These are phyloP conservation scores for Bradypodion pumilum DNA, from an alignment of 2,797 vertebrate species.

Conservation along the genomic window DNA sequence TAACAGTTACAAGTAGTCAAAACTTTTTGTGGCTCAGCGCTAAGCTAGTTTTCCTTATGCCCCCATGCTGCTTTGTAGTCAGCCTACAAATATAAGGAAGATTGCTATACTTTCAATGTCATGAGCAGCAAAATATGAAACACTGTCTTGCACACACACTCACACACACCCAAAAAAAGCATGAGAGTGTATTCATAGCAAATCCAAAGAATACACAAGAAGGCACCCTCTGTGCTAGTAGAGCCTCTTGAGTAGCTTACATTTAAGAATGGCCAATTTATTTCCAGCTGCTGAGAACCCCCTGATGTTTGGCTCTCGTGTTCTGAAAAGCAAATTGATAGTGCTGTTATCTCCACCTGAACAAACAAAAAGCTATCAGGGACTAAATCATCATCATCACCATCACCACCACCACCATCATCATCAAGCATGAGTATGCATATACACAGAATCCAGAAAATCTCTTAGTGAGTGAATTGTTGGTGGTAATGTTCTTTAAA, in stretches of 20 bases:
- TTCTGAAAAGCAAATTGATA: constrained; percentile 18
- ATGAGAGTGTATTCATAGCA: constrained; percentile 38
- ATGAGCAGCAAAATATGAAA: constrained; percentile 40
- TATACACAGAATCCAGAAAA: not conserved
- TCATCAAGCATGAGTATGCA: constrained; percentile 5
- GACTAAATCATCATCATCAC: not conserved
- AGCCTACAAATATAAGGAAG: not conserved
- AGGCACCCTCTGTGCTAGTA: not conserved
- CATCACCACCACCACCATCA: constrained; percentile 26
- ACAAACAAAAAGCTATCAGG: constrained; percentile 18
- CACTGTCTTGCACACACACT: not conserved
- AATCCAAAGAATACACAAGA: not conserved
- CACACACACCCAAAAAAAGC: not conserved
- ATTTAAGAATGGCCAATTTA: constrained; percentile 37
- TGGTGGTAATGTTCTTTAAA: constrained; percentile 40
- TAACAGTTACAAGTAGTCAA: constrained; percentile 16
- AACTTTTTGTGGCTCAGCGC: constrained; percentile 33
- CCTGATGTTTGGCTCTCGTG: constrained; percentile 23
- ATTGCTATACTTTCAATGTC: constrained; percentile 28
- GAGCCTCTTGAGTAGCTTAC: constrained; percentile 30
- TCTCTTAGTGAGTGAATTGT: constrained; percentile 24
- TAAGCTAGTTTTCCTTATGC: not conserved
- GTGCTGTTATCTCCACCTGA: constrained; percentile 13
- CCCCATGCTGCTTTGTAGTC: constrained; percentile 2
- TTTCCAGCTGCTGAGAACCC: constrained; percentile 31